Base-by-base conservation (phyloP, 2,888 invertebrate species). In the Drosophila merina region DNA sequence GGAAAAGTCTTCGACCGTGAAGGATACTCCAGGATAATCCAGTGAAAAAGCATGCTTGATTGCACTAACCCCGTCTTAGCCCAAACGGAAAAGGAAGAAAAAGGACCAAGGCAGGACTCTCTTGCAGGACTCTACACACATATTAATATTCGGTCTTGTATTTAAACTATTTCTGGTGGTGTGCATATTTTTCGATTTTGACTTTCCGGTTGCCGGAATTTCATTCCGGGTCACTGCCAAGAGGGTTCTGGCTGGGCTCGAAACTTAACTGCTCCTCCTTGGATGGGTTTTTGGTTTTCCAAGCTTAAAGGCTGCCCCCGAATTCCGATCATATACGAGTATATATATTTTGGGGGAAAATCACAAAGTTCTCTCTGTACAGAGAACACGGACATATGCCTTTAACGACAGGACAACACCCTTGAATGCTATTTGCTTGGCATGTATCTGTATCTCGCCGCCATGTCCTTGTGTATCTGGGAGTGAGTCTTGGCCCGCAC, bases 41-140 rank as follows among this genome's bases (percentile, higher is more conserved):
- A 76, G 75, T 76, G 74, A 74, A 66, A 75, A 47, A 62, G 51
- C 59, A 79, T 75, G 83, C 70, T 71, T 85, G 79, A 85, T 85
- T 81, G 86, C 85, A 58, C 70, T 33, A 55, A 55, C 52, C 64
- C 52, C 64, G 47, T 47, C 10, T 14, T 20, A 2, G 8, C 36
- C n/a, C 36, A n/a, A 36, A 28, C 20, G 20, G 20, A 28, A 28
- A 28, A 5, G 5, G 28, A 28, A 28, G 28, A 36, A 36, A 36
- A 36, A 36, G 36, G 36, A 36, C 36, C 5, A 36, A n/a, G 28
- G 28, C 28, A 20, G 20, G 20, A 20, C 2, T 14, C 14, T 14
- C 14, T 20, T 42, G 9, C 28, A 47, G 20, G 38, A 28, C 30
- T 57, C 40, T 14, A 9, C 60, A 56, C 72, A 76, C 20, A 20